Evolutionary conservation across 2,113 vertebrate genomes (phyloP).

Genomic region (Cygnus buccinator): DNA sequence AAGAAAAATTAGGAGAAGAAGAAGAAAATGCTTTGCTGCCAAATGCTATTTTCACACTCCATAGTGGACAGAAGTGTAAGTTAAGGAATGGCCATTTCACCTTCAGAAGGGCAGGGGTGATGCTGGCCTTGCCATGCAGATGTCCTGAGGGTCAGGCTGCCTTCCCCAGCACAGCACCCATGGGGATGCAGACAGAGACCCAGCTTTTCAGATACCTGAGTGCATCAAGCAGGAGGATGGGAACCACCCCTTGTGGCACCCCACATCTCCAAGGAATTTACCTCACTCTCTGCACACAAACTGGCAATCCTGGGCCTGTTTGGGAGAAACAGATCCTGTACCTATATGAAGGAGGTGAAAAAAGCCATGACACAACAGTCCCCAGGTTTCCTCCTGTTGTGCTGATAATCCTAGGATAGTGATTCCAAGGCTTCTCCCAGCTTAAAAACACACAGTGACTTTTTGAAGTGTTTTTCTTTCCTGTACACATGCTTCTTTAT

Average conservation of each 20-base stretch:
- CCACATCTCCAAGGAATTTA: neutral
- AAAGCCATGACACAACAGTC: neutral
- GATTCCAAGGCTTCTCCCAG: neutral
- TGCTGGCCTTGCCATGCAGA: neutral
- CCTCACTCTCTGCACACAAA: neutral
- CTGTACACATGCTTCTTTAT: neutral
- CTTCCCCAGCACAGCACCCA: neutral
- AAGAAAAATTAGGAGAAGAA: neutral
- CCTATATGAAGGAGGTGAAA: neutral
- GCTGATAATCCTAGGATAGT: neutral
- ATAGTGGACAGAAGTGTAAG: neutral
- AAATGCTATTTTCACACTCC: neutral
- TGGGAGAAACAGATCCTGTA: neutral
- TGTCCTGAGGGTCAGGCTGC: neutral
- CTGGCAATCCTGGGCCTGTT: neutral
- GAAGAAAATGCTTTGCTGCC: neutral
- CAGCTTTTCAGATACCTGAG: neutral
- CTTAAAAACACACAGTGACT: neutral
- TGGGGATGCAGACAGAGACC: neutral
- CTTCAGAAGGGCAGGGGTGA: neutral
- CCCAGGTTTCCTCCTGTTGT: neutral
- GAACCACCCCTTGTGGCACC: rapidly evolving
- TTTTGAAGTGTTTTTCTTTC: neutral
- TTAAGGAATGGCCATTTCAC: neutral
- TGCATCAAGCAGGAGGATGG: rapidly evolving